These are phyloP conservation scores for Hemibagrus wyckioides DNA, from an alignment of 2,113 vertebrate species.

Conservation along the genomic window DNA sequence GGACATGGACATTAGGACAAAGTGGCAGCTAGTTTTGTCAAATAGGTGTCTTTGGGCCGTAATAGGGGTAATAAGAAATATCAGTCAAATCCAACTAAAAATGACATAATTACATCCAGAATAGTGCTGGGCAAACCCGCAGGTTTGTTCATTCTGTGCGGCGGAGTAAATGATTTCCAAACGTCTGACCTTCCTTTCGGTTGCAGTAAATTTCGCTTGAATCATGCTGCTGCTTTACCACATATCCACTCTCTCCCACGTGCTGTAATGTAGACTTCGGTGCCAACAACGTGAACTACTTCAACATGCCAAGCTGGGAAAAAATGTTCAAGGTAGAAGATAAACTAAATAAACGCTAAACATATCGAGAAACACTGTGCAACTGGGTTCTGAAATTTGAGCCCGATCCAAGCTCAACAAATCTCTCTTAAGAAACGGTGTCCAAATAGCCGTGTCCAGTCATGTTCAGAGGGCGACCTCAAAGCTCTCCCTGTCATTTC, in stretches of 20 bases:
- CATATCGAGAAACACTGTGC: not conserved
- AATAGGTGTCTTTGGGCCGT: too few relatives aligned
- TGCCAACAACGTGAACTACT: not conserved
- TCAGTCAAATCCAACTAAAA: constrained; percentile 9
- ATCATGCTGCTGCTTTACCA: not conserved
- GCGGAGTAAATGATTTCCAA: constrained; percentile 26
- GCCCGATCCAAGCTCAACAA: not conserved
- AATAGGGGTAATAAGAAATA: constrained; percentile 3
- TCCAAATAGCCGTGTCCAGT: not conserved
- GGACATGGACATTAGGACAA: not conserved
- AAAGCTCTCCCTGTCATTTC: constrained; percentile 4
- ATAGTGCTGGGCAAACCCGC: constrained; percentile 11
- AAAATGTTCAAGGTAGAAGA: not conserved
- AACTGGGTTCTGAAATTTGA: not conserved
- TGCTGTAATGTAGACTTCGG: not conserved
- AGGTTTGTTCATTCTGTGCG: not conserved
- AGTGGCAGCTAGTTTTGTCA: not conserved
- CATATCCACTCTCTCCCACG: not conserved
- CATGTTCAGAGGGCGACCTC: not conserved
- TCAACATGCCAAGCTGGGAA: not conserved
- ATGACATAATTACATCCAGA: constrained; percentile 24
- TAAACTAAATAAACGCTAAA: not conserved
- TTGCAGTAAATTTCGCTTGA: not conserved
- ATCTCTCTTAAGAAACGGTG: not conserved
- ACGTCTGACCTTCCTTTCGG: constrained; percentile 12